Evolutionary conservation across 2,797 vertebrate genomes (phyloP).

Genomic region (Carcharodon carcharias): DNA sequence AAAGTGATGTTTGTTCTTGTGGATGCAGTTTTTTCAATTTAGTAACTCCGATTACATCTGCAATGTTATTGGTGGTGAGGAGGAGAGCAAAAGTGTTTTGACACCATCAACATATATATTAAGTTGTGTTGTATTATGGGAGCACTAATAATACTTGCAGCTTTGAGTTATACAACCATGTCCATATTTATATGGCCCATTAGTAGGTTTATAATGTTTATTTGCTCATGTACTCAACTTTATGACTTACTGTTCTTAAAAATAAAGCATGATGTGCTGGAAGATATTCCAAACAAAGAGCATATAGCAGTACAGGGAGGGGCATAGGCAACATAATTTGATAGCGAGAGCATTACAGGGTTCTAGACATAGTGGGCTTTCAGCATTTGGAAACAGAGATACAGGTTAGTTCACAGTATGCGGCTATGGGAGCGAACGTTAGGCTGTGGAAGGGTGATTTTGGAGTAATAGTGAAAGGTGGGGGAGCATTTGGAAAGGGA

Average conservation of each 20-base stretch:
- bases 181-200: not conserved
- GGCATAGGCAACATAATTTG: not conserved
- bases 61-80: not conserved
- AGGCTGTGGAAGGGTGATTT: not conserved
- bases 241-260: not conserved
- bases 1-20: not conserved
- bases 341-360: not conserved
- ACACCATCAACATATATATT: not conserved
- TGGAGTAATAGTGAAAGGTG: not conserved
- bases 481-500: not conserved
- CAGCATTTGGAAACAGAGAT: not conserved
- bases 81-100: not conserved
- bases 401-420: not conserved
- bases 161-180: not conserved
- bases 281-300: not conserved
- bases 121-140: not conserved
- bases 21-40: not conserved
- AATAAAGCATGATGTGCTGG: not conserved
- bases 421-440: not conserved
- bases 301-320: not conserved
- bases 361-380: not conserved
- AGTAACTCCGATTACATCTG: not conserved
- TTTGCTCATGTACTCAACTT: not conserved
- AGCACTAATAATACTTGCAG: not conserved
- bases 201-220: not conserved